A percentile compares a stretch with the other conserved stretches of the same genome.
Conservation (phyloP, 2,888 invertebrate species). For the Bellardia pandia region DNA sequence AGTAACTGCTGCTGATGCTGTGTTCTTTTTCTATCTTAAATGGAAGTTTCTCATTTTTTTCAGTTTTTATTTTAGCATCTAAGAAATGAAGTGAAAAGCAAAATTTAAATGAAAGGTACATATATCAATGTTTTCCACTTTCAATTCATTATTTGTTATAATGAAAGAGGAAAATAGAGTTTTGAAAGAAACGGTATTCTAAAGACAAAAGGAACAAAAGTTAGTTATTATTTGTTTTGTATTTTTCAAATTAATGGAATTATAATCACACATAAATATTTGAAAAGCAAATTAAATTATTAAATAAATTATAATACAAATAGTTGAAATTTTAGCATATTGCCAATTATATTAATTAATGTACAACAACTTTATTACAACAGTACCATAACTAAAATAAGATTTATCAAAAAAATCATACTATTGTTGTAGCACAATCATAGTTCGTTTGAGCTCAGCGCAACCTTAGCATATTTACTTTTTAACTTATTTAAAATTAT, state of each 20-base stretch:
- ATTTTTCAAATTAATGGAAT: conserved; percentile 44
- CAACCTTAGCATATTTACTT: too few relatives aligned
- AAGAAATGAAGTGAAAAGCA: conserved; percentile 31
- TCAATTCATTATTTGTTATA: conserved; percentile 24
- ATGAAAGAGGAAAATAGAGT: conserved; percentile 18
- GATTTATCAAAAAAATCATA: too few relatives aligned
- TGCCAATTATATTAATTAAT: too few relatives aligned
- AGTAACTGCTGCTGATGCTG: conserved; percentile 8
- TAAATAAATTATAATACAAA: neutral
- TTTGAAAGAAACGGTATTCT: conserved; percentile 23
- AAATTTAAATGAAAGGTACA: conserved; percentile 35
- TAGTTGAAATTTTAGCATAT: too few relatives aligned
- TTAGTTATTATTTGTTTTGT: conserved; percentile 42
- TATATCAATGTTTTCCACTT: conserved; percentile 14
- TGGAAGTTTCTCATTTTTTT: conserved; percentile 1
- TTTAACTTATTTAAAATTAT: too few relatives aligned
- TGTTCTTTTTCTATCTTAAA: conserved; percentile 7
- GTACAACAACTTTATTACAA: too few relatives aligned
- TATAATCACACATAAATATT: neutral
- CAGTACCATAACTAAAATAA: too few relatives aligned
- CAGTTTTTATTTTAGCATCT: neutral
- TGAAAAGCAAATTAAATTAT: neutral
- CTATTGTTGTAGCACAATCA: too few relatives aligned
- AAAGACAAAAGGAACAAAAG: conserved; percentile 4
- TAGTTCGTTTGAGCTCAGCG: too few relatives aligned